These are phyloP conservation scores for Palythoa caribaeorum DNA, from an alignment of 92 coral and sea anemone species.

Conservation along the genomic window DNA sequence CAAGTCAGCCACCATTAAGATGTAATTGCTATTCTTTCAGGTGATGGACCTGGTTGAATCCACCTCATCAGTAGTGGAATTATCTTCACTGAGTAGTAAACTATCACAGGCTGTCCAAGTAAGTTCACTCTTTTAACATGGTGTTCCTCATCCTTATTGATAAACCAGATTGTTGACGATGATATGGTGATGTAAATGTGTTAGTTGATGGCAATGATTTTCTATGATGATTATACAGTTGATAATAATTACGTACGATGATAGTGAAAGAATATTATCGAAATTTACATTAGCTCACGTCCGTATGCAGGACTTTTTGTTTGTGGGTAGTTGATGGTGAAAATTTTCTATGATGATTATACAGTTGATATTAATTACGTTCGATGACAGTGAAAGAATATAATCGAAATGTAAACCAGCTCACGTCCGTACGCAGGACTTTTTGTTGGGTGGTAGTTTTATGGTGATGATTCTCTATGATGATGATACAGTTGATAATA, in stretches of 20 bases:
- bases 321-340: background rate
- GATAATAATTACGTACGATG: background rate
- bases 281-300: too few relatives aligned
- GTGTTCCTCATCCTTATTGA: background rate
- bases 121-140: background rate
- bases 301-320: too few relatives aligned
- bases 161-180: background rate
- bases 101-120: constrained; percentile 54
- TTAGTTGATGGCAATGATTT: background rate
- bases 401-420: too few relatives aligned
- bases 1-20: background rate
- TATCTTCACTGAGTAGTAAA: constrained; percentile 63
- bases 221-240: background rate
- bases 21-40: constrained; percentile 26
- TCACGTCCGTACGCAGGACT: too few relatives aligned
- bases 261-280: background rate
- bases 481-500: too few relatives aligned
- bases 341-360: too few relatives aligned
- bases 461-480: background rate
- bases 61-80: constrained; percentile 64
- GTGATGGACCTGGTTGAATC: constrained; percentile 77
- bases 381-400: too few relatives aligned
- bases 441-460: too few relatives aligned
- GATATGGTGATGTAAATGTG: background rate
- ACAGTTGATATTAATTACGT: too few relatives aligned